phyloP scores from a whole-genome alignment of 2,113 vertebrate species.

The Heptranchias perlo region DNA sequence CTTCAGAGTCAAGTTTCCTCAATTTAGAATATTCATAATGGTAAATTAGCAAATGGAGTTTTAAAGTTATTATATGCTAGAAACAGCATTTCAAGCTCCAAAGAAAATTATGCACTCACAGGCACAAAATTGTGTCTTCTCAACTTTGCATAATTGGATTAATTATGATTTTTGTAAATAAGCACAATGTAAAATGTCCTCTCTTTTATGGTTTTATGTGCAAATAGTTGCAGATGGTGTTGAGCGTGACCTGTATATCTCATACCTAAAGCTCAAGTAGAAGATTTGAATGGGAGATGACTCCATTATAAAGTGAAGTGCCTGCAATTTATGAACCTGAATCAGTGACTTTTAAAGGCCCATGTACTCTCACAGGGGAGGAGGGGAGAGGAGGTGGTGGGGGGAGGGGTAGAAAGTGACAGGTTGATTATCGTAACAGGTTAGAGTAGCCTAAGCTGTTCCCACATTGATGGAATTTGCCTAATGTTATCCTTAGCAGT shows the following conservation, averaged over 20 bases:
- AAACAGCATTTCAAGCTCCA: conserved; percentile 31
- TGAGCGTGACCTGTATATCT: conserved; percentile 56
- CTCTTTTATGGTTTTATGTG: conserved; percentile 5
- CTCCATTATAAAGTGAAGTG: conserved; percentile 71
- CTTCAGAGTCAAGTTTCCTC: conserved; percentile 3
- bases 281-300: conserved; percentile 63
- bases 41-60: conserved; percentile 13
- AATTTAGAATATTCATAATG: not conserved
- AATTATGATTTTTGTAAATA: conserved; percentile 37
- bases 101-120: conserved; percentile 27
- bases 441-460: conserved; percentile 5
- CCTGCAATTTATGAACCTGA: conserved; percentile 70
- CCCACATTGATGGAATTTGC: not conserved
- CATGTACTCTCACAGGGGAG: not conserved
- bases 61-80: not conserved
- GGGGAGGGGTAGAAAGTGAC: not conserved
- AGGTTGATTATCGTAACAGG: not conserved
- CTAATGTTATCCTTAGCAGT: not conserved
- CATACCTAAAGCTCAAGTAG: conserved; percentile 63
- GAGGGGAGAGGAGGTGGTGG: not conserved
- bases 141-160: conserved; percentile 35
- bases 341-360: conserved; percentile 65
- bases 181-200: conserved; percentile 31
- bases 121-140: conserved; percentile 14
- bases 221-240: conserved; percentile 2